Conservation (phyloP, 2,797 vertebrate genomes). For the Sebastolobus alascanus region DNA sequence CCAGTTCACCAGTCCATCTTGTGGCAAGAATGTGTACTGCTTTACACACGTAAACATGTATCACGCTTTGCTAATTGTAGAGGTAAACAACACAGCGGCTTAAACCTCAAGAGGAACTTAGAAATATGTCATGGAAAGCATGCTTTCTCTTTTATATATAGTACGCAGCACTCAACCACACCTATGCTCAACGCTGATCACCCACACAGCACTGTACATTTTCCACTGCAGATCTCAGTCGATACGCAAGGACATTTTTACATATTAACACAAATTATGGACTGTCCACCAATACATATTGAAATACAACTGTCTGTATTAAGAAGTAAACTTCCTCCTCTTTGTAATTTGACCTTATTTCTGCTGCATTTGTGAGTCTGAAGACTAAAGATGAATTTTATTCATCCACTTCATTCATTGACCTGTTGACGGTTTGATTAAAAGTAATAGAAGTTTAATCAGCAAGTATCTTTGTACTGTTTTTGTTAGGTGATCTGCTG, state of each 20-base stretch:
- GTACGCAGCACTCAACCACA: constrained; percentile 1
- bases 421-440: neutral
- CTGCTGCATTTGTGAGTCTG: neutral
- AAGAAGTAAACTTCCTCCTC: neutral
- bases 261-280: neutral
- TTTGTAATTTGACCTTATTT: neutral
- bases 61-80: neutral
- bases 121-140: constrained; percentile 50
- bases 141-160: neutral
- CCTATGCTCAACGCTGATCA: neutral
- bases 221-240: neutral
- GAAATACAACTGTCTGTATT: neutral
- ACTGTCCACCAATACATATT: too few species aligned
- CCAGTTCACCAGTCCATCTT: constrained; percentile 31
- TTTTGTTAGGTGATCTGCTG: neutral
- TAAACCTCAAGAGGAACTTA: constrained; percentile 49
- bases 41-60: neutral
- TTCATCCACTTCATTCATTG: neutral
- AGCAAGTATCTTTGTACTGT: neutral
- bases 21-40: constrained; percentile 41
- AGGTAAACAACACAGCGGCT: neutral
- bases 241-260: neutral
- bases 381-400: neutral
- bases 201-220: neutral
- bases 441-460: neutral